Evolutionary conservation across 2,113 vertebrate genomes (phyloP).

Genomic region (Genyomyrus donnyi): DNA sequence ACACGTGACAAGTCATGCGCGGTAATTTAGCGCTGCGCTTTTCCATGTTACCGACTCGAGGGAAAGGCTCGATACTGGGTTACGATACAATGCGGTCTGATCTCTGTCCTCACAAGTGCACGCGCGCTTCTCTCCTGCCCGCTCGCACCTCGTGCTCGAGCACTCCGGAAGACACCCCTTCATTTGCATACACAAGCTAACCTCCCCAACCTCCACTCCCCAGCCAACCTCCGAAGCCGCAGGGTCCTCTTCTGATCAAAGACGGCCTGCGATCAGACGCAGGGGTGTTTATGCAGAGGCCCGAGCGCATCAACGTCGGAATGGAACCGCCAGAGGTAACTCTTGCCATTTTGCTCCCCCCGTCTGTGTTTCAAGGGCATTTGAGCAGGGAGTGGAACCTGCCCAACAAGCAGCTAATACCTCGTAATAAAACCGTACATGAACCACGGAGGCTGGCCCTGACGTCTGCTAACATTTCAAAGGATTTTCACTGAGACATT

Average conservation of each 20-base stretch:
- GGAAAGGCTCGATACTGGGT: not conserved
- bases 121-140: not conserved
- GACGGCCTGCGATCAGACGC: not conserved
- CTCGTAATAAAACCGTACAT: not conserved
- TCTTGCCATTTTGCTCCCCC: not conserved
- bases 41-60: not conserved
- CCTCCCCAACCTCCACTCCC: not conserved
- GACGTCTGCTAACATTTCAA: not conserved
- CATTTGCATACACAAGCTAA: slow-evolving; percentile 8
- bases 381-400: not conserved
- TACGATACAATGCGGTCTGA: no score
- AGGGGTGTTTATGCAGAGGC: not conserved
- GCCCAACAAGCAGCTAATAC: no score
- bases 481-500: not conserved
- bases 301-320: not conserved
- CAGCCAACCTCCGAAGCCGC: not conserved
- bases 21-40: not conserved
- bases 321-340: not conserved
- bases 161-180: not conserved
- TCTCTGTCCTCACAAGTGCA: not conserved
- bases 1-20: not conserved
- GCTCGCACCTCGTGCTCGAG: not conserved
- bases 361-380: not conserved
- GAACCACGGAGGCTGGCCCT: not conserved
- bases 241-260: not conserved